A percentile compares a stretch with the other conserved stretches of the same genome.
These are phyloP conservation scores for Valencia hispanica DNA, from an alignment of 2,797 vertebrate species.

Conservation along the genomic window DNA sequence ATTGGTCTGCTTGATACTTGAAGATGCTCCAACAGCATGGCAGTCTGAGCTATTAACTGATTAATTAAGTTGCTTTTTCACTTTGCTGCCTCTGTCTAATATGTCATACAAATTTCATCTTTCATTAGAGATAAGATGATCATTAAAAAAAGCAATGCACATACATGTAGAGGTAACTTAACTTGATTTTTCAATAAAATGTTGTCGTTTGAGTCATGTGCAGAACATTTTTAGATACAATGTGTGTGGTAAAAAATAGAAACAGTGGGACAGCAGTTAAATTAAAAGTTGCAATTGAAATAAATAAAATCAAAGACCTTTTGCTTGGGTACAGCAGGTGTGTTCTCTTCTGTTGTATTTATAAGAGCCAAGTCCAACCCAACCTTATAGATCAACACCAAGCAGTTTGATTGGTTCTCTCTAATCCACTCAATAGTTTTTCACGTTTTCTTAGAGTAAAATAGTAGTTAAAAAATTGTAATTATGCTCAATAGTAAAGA, in stretches of 20 bases:
- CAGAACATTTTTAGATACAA: background rate
- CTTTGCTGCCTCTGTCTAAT: background rate
- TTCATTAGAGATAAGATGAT: background rate
- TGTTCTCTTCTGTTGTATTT: background rate
- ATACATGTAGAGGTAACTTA: background rate
- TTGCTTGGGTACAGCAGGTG: background rate
- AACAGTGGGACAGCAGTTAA: background rate
- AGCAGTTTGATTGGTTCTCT: background rate
- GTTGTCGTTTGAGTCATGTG: background rate
- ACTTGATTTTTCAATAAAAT: background rate
- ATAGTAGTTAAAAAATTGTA: background rate
- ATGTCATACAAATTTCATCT: background rate
- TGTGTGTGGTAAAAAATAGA: background rate
- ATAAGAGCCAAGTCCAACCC: background rate
- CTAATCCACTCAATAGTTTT: background rate
- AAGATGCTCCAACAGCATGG: background rate
- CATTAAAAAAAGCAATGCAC: background rate
- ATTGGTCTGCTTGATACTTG: background rate
- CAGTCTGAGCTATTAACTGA: background rate
- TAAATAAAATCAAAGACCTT: background rate
- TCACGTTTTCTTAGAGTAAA: background rate
- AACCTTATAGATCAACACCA: background rate
- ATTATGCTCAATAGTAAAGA: background rate
- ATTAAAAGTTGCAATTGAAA: no score
- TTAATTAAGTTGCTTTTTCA: background rate